Conservation (phyloP, 2,888 invertebrate species). For the Fragum sueziense region DNA sequence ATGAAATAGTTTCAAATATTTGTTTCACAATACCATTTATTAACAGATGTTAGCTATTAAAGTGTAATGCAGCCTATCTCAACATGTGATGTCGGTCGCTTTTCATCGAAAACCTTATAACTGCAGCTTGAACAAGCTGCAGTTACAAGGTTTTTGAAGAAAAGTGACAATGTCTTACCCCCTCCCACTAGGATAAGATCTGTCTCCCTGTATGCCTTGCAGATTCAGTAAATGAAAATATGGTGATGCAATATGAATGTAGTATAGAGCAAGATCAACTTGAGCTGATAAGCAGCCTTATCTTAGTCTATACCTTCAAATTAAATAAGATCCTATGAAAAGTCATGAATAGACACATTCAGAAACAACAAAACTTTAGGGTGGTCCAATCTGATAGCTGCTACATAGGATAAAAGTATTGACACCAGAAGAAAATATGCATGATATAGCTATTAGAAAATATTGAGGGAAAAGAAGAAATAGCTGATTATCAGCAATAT, state of each 20-base stretch:
- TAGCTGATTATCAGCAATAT: background rate
- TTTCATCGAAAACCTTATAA: too few species aligned
- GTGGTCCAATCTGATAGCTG: background rate
- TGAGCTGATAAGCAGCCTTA: too few species aligned
- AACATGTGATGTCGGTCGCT: background rate
- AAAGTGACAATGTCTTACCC: background rate
- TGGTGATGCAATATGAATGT: too few species aligned
- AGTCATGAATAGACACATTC: too few species aligned
- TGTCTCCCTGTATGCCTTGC: too few species aligned
- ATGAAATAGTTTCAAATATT: conserved; percentile 16
- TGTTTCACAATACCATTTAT: conserved; percentile 22
- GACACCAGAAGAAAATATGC: background rate
- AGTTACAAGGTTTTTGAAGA: too few species aligned
- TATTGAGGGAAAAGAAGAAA: background rate
- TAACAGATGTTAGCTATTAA: conserved; percentile 13
- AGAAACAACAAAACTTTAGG: background rate
- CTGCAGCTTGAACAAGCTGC: too few species aligned
- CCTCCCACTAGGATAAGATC: background rate
- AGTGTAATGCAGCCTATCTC: conserved; percentile 6
- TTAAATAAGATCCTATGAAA: too few species aligned
- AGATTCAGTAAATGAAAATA: too few species aligned
- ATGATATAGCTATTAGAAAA: background rate
- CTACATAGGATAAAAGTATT: background rate
- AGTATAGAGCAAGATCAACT: too few species aligned
- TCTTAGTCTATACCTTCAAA: too few species aligned